Base-by-base conservation (phyloP, 2,113 vertebrate genomes). In the Takifugu bimaculatus region DNA sequence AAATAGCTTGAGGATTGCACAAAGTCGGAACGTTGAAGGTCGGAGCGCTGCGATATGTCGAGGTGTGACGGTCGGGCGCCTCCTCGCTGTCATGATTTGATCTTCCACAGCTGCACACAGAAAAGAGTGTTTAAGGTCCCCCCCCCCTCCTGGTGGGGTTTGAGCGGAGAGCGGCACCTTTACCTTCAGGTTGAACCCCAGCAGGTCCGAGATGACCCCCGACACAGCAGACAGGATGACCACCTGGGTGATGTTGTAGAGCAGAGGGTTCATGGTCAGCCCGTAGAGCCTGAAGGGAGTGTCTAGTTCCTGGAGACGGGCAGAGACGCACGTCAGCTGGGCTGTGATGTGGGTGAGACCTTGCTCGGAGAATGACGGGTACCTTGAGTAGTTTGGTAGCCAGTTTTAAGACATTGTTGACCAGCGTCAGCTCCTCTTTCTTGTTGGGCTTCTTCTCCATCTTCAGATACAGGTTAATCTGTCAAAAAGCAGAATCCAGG, bases 361-460 rank as follows among this genome's bases (percentile, higher is more conserved):
- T 20, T 20, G 20, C 20, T 20, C 20, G 20, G 20, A 20, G 20
- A 20, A 20, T 20, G 4, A 5, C 2, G 13, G 5, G 13, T 79
- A 98, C 97, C 94, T 98, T 99, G 66, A 99, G 80, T 39, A 99
- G 89, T 88, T 99, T 99, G 68, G 96, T 98, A 62, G 97, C 97
- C 84, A 98, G 91, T 77, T 98, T 99, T 68, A 99, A 91, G 63
- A 99, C 97, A 50, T 99, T 98, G 90, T 99, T 99, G 84, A 99
- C 97, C 77, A 99, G 87, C 1, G 94, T 99, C 74, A 99, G 90
- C 69, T 99, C 97, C 58, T 98, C 97, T 72, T 99, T 99, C 88
- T 99, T 99, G 87, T 98, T 99, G 75, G 97, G 97, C 75, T 99
- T 99, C 90, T 99, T 99, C 89, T 99, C 97, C 97, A 99, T 99